Conservation (phyloP, 2,113 vertebrate genomes). For the Agapornis roseicollis region DNA sequence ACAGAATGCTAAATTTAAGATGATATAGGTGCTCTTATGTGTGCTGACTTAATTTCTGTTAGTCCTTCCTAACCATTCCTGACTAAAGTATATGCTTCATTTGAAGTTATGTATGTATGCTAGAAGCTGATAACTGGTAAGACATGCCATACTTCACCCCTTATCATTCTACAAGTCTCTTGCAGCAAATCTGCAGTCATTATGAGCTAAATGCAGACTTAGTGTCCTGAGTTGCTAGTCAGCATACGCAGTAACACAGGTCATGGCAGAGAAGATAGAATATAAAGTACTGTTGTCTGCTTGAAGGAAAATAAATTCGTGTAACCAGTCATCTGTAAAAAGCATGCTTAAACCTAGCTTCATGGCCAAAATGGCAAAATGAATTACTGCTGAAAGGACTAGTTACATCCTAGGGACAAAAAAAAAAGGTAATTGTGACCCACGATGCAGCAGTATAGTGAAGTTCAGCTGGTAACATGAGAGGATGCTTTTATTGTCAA, state of each 20-base stretch:
- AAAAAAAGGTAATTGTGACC: not conserved
- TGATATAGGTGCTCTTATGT: not conserved
- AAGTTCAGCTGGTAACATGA: not conserved
- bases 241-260: not conserved
- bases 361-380: not conserved
- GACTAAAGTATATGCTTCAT: not conserved
- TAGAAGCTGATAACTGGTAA: not conserved
- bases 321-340: not conserved
- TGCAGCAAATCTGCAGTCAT: not conserved
- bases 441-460: not conserved
- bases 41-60: not conserved
- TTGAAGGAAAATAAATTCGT: conserved; percentile 31
- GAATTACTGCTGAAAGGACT: not conserved
- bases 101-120: not conserved
- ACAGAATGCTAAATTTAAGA: not conserved
- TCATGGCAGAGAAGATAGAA: not conserved
- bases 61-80: not conserved
- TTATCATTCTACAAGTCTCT: not conserved
- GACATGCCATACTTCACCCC: not conserved
- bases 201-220: conserved; percentile 4
- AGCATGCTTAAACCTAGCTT: conserved; percentile 33
- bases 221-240: not conserved
- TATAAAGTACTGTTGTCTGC: not conserved
- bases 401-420: not conserved
- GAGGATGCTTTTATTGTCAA: not conserved